Percentiles rank a stretch among this genome's conserved stretches.
These are phyloP conservation scores for Seriola quinqueradiata DNA, from an alignment of 2,113 vertebrate species.

Conservation along the genomic window DNA sequence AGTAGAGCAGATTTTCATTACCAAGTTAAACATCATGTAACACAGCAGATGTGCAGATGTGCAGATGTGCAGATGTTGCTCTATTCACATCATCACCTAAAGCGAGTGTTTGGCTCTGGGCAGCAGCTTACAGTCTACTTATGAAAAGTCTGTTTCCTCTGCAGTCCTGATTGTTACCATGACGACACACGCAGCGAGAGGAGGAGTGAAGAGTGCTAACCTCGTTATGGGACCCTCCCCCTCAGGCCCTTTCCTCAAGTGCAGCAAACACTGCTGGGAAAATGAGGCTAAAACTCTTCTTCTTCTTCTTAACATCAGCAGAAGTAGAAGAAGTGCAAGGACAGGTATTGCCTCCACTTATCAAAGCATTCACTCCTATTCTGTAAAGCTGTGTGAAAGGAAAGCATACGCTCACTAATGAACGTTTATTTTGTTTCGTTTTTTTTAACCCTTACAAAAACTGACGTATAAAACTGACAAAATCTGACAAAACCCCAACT, in stretches of 20 bases:
- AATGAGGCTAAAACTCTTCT: conserved; percentile 4
- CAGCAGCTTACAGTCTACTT: conserved; percentile 39
- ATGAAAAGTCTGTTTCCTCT: conserved; percentile 57
- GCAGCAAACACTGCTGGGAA: conserved; percentile 40
- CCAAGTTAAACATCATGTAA: background rate
- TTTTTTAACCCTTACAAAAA: background rate
- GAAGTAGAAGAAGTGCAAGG: background rate
- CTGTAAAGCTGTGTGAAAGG: background rate
- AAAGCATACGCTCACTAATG: background rate
- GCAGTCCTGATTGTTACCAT: conserved; percentile 69
- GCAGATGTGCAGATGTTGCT: conserved; percentile 1
- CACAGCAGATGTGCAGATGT: background rate
- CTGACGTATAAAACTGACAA: too few relatives aligned
- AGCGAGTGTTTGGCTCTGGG: conserved; percentile 10
- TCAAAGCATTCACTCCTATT: background rate
- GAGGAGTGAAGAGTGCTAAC: conserved; percentile 42
- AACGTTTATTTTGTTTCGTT: background rate
- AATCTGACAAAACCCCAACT: background rate
- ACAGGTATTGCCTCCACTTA: background rate
- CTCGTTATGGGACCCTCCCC: conserved; percentile 60
- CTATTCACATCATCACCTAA: conserved; percentile 10
- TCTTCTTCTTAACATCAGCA: background rate
- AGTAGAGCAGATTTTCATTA: background rate
- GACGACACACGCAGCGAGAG: conserved; percentile 48
- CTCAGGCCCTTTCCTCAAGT: conserved; percentile 41